Base-by-base conservation (phyloP, 2,113 vertebrate genomes). In the Poeciliopsis prolifica region DNA sequence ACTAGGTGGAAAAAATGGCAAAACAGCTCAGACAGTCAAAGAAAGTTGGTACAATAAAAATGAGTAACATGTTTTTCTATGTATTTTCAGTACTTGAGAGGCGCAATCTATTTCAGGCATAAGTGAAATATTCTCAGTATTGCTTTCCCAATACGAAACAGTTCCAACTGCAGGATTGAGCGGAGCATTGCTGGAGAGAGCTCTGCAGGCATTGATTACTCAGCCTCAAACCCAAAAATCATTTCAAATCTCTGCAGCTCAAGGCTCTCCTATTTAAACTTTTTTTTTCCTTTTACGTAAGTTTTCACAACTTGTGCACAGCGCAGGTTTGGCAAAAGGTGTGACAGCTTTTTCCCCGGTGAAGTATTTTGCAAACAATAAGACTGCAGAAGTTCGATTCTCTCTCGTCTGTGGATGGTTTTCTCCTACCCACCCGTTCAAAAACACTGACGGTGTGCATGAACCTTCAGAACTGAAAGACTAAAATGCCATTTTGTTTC, bases 61-160 rank as follows among this genome's bases (percentile, higher is more conserved):
- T 61, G 29, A 66, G 68, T 22, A 22, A 44, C 62, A 71, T 29
- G n/a, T 65, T 68, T 30, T 66, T 72, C 40, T 72, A 74, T 65
- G 72, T 28, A 35, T 76, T 82, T 77, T 77, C 54, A 66, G 37
- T 75, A 78, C 60, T 8, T 29, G 70, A 79, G 61, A 11, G 19
- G 51, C 37, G 58, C 19, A 28, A 65, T 80, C 44, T 80, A 75
- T 82, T 76, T 72, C 65, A 71, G 33, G 78, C 44, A 71, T 29
- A 69, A 66, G 60, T 66, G 42, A 71, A 84, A 74, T 58, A 64
- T 40, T 61, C 58, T n/a, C 12, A 1, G 72, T 40, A 66, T 70
- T 37, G 70, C 78, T 74, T 82, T 77, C 76, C 68, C 83, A 72
- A 79, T 77, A 78, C 70, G 73, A 85, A 37, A 72, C 61, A 81